These are phyloP conservation scores for Megastigmus dorsalis DNA, from an alignment of 2,888 invertebrate genomes.

Conservation along the genomic window DNA sequence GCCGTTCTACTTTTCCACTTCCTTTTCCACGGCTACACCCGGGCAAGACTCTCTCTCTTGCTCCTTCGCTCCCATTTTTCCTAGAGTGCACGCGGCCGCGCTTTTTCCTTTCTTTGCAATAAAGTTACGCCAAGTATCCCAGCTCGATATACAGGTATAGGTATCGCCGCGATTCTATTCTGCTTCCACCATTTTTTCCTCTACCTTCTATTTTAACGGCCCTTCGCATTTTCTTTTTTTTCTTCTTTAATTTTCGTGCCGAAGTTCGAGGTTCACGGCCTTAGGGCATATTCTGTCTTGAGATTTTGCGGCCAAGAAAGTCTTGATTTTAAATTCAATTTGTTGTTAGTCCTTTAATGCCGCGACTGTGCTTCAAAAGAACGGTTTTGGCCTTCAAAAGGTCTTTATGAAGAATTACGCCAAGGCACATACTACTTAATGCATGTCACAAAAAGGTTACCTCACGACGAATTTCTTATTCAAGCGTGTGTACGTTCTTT, in stretches of 20 bases:
- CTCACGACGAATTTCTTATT: too few relatives aligned
- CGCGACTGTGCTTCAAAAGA: neutral
- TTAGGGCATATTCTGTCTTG: slow-evolving; percentile 10
- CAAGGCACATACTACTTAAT: too few relatives aligned
- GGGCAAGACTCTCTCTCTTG: neutral
- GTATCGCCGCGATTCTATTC: neutral
- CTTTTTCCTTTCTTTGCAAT: slow-evolving; percentile 14
- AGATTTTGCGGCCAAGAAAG: neutral
- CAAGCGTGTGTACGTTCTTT: too few relatives aligned
- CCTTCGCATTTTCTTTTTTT: neutral
- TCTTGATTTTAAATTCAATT: slow-evolving; percentile 39
- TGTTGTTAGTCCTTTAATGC: neutral
- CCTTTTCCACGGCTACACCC: neutral
- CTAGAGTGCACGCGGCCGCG: neutral
- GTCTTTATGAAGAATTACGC: too few relatives aligned
- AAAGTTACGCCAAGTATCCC: slow-evolving; percentile 37
- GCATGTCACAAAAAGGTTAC: too few relatives aligned
- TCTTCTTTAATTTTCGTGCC: slow-evolving; percentile 19
- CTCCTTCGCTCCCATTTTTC: slow-evolving; percentile 23
- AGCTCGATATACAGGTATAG: slow-evolving; percentile 4
- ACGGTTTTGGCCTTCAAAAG: too few relatives aligned
- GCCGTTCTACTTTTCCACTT: slow-evolving; percentile 56
- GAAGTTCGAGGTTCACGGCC: slow-evolving; percentile 20
- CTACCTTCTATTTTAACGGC: slow-evolving; percentile 3
- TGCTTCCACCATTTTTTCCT: neutral